Base-by-base conservation (phyloP, 2,888 invertebrate species). In the Oscheius sp. region DNA sequence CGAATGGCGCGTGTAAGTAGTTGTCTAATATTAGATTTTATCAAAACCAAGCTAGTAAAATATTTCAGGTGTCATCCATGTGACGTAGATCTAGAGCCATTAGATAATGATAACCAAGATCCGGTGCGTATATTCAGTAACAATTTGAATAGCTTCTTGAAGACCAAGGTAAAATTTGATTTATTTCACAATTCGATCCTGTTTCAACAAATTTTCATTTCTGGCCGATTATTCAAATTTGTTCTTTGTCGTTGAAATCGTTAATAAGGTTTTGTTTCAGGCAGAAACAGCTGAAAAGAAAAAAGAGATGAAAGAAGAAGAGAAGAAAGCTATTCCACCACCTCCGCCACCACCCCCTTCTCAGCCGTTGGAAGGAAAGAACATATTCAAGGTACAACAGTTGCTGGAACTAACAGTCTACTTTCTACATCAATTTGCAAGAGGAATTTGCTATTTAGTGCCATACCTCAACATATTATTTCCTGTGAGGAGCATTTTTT, bases 1-100 rank as follows among this genome's bases (percentile, higher is more conserved):
- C 26, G 62, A 62, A 45, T 62, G 62, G 62, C 12, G 32, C 22
- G 62, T 62, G 62, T 62, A 32, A 62, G 62, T 62, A 4, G 6
- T 20, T 30, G n/a, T n/a, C n/a, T n/a, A n/a, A n/a, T n/a, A n/a
- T n/a, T n/a, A n/a, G n/a, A n/a, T n/a, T n/a, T n/a, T n/a, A n/a
- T n/a, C n/a, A n/a, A n/a, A n/a, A n/a, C 4, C 49, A 6, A 47
- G 24, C 45, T 45, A 17, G 20, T 4, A 5, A 32, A 3, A 20
- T 2, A 6, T 67, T 67, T 45, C 61, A 71, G 71, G 49, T 71
- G 71, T 30, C 47, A 67, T 30, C 41, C 64, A 44, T 71, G 71
- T 50, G 57, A 63, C 20, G 59, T 59, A 3, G 38, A 49, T 12
- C 20, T 71, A 22, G 57, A 64, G 22, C 51, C 67, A 5, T 22